phyloP scores from a whole-genome alignment of 2,888 invertebrate genomes.

The Aelia acuminata region DNA sequence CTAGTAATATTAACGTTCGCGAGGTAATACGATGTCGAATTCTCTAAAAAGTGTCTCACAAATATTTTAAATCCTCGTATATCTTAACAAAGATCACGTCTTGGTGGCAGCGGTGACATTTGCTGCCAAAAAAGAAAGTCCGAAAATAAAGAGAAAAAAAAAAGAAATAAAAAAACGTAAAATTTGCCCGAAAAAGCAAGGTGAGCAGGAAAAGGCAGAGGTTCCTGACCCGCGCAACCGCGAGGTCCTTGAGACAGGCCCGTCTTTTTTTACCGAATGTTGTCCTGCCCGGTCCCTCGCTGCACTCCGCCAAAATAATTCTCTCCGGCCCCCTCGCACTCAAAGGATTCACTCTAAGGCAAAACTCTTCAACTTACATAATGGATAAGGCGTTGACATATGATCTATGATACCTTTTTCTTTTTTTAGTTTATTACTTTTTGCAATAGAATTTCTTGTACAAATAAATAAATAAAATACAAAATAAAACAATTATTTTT shows the following conservation, averaged over 20 bases:
- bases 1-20: no score
- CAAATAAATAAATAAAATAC: no score
- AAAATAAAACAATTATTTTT: no score
- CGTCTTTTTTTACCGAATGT: slow-evolving; percentile 43
- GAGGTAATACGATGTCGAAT: no score
- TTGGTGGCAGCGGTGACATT: background rate
- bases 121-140: slow-evolving; percentile 12
- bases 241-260: background rate
- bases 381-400: no score
- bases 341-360: no score
- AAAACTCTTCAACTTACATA: no score
- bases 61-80: background rate
- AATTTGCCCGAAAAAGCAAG: background rate
- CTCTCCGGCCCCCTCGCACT: background rate
- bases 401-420: no score
- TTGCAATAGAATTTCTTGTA: no score
- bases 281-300: background rate
- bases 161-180: background rate
- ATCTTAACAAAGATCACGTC: background rate
- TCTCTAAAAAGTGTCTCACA: no score
- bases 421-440: no score
- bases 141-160: background rate
- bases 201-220: background rate
- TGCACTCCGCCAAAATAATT: background rate
- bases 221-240: slow-evolving; percentile 7